These are phyloP conservation scores for Pseudeuparius sepicola DNA, from an alignment of 2,888 invertebrate species.

Conservation along the genomic window DNA sequence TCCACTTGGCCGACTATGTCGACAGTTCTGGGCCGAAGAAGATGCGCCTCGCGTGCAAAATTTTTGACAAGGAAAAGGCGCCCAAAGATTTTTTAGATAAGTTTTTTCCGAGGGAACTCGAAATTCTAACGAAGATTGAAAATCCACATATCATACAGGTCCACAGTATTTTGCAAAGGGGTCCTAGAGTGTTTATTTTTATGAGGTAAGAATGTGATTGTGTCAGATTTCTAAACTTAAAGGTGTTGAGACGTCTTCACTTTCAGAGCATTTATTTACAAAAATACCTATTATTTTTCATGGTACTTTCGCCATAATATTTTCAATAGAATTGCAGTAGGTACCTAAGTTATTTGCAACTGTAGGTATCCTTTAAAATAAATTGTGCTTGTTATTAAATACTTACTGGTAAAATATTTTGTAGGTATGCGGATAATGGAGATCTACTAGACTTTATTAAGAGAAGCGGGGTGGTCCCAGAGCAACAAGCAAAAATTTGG, in stretches of 20 bases:
- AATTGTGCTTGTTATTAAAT: too few relatives aligned
- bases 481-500: conserved; percentile 72
- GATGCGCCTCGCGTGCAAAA: conserved; percentile 77
- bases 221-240: too few relatives aligned
- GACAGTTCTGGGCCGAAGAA: conserved; percentile 61
- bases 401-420: too few relatives aligned
- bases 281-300: too few relatives aligned
- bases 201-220: conserved; percentile 56
- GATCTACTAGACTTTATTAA: conserved; percentile 80
- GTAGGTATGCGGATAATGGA: conserved; percentile 72
- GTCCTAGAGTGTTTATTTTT: conserved; percentile 77
- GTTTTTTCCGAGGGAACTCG: conserved; percentile 88
- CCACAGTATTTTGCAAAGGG: conserved; percentile 75
- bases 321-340: too few relatives aligned
- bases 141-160: conserved; percentile 87
- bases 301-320: too few relatives aligned
- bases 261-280: too few relatives aligned
- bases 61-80: conserved; percentile 83
- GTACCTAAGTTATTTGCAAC: too few relatives aligned
- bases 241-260: too few relatives aligned
- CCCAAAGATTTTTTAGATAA: conserved; percentile 83
- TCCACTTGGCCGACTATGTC: conserved; percentile 74
- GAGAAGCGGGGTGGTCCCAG: conserved; percentile 64
- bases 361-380: too few relatives aligned
- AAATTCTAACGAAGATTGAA: conserved; percentile 79